phyloP scores from a whole-genome alignment of 1,140 invertebrate genomes.

The Drosophila mayri region DNA sequence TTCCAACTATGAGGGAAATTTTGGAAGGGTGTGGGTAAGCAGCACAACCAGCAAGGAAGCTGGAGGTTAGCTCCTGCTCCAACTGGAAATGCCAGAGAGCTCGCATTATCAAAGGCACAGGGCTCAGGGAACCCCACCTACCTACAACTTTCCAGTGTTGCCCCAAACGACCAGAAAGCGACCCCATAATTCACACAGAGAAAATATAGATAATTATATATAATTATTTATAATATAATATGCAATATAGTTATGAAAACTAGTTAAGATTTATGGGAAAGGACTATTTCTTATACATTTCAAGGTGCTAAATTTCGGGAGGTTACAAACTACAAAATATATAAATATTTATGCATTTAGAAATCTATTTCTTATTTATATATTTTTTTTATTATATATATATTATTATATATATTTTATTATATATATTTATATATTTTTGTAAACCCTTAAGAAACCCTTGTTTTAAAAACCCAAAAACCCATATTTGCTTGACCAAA shows the following conservation, averaged over 20 bases:
- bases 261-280: neutral
- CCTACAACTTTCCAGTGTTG: constrained; percentile 5
- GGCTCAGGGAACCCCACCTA: neutral
- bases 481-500: too few species aligned
- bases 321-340: too few species aligned
- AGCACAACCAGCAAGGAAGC: neutral
- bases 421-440: too few species aligned
- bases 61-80: constrained; percentile 2
- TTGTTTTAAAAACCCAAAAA: too few species aligned
- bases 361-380: too few species aligned
- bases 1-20: constrained; percentile 50
- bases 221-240: neutral
- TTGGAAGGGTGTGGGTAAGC: neutral
- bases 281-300: neutral
- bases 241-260: too few species aligned
- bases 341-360: too few species aligned
- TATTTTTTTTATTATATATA: too few species aligned
- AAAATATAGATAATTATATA: neutral
- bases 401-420: too few species aligned
- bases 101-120: constrained; percentile 50
- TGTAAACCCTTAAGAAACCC: too few species aligned
- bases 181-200: neutral
- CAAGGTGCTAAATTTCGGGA: neutral
- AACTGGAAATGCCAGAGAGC: constrained; percentile 53
- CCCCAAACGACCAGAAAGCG: constrained; percentile 47